Conservation (phyloP, 2,888 invertebrate species). For the Drosophila sordidula region DNA sequence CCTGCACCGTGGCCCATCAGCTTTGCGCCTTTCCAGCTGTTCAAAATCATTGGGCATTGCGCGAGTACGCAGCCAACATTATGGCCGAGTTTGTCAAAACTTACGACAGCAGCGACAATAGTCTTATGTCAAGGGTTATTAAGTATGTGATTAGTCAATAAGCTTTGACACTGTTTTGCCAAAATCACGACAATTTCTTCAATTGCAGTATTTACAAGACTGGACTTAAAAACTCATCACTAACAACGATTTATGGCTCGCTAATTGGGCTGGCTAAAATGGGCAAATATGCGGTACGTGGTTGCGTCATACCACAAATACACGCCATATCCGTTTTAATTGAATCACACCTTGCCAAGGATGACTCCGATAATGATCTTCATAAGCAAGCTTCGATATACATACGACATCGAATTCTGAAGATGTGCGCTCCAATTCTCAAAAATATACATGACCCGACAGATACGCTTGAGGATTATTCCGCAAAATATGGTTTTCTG, state of each 20-base stretch:
- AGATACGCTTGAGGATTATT: conserved; percentile 14
- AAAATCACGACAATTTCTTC: background rate
- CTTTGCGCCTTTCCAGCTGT: background rate
- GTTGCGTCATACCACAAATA: conserved; percentile 38
- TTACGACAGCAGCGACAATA: conserved; percentile 2
- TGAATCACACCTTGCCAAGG: conserved; percentile 14
- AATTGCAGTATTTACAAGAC: conserved; percentile 33
- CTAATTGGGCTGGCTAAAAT: conserved; percentile 49
- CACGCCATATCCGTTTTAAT: conserved; percentile 29
- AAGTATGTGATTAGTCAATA: conserved; percentile 11
- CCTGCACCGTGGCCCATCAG: conserved; percentile 32
- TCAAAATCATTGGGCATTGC: conserved; percentile 47
- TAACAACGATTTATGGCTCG: conserved; percentile 50
- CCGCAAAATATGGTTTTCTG: conserved; percentile 26
- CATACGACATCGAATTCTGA: conserved; percentile 46
- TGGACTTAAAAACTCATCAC: conserved; percentile 7
- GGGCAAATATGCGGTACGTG: conserved; percentile 28
- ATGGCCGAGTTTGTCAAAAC: conserved; percentile 24
- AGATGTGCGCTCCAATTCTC: conserved; percentile 40
- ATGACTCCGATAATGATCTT: background rate
- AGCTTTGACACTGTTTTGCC: background rate
- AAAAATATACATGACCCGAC: conserved; percentile 8
- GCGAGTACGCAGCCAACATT: conserved; percentile 41
- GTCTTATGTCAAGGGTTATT: conserved; percentile 33
- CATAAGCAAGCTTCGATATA: conserved; percentile 20